Evolutionary conservation across 2,797 vertebrate genomes (phyloP).

Genomic region (Pteropus rufus): DNA sequence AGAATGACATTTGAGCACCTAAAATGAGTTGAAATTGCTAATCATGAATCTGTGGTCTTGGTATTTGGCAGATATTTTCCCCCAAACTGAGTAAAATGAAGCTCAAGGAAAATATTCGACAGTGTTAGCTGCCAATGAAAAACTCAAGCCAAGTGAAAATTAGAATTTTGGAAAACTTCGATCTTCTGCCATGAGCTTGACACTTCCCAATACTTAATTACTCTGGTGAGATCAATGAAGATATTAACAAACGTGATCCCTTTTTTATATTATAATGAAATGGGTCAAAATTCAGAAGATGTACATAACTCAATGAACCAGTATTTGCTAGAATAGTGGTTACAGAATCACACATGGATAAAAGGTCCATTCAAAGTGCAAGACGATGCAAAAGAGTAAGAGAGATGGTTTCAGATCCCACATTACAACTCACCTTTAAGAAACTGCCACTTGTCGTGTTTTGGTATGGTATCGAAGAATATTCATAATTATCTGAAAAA

Average conservation of each 20-base stretch:
- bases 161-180: background rate
- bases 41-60: background rate
- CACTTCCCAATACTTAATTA: background rate
- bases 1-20: background rate
- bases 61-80: background rate
- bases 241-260: background rate
- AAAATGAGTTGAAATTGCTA: background rate
- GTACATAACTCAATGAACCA: background rate
- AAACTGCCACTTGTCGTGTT: background rate
- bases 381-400: background rate
- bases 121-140: background rate
- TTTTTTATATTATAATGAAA: background rate
- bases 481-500: background rate
- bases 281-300: background rate
- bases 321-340: background rate
- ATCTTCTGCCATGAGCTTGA: background rate
- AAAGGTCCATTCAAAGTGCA: background rate
- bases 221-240: background rate
- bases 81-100: constrained; percentile 20
- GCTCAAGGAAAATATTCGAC: background rate
- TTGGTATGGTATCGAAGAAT: background rate
- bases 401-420: background rate
- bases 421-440: background rate
- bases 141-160: background rate
- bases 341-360: background rate